Base-by-base conservation (phyloP, 1,140 invertebrate genomes). In the Episyrphus balteatus region DNA sequence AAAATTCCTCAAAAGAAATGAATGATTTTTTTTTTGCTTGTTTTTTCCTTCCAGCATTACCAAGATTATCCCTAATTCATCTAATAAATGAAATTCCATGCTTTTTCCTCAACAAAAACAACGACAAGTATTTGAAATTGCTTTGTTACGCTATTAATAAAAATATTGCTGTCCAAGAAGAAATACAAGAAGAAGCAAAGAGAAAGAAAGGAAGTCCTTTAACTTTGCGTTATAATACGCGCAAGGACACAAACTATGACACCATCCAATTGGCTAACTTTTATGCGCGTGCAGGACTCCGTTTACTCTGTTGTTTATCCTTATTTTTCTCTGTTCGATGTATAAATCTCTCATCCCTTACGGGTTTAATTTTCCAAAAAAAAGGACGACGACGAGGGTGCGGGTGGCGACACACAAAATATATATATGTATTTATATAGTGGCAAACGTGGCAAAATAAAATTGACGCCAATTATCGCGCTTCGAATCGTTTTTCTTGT, bases 1-100 rank as follows among this genome's bases (percentile, higher is more conserved):
- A 26, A 26, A 26, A 26, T 26, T 5, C 21, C 8, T 5, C 21
- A 26, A 26, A 26, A 26, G n/a, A n/a, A n/a, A n/a, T n/a, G n/a
- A n/a, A n/a, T n/a, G n/a, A n/a, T n/a, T n/a, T n/a, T n/a, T n/a
- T n/a, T n/a, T n/a, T 26, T 26, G 3, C 21, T 26, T 26, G 8
- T 26, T 26, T 26, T 26, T 26, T 26, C 3, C 21, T 26, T 26
- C 8, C 3, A 3, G 8, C 8, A 5, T 26, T 26, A 26, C 21
- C 21, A 26, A 26, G 21, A 26, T 26, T 26, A 26, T 37, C 40
- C 19, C 14, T 42, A 42, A 42, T 42, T 42, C 40, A 42, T 42
- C 40, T 42, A 42, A 42, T 42, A 42, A 42, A 42, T 42, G 40
- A 42, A 42, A 42, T 42, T 42, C 40, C 40, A 42, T 42, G 40